These are phyloP conservation scores for Limanda limanda DNA, from an alignment of 2,113 vertebrate genomes.

Conservation along the genomic window DNA sequence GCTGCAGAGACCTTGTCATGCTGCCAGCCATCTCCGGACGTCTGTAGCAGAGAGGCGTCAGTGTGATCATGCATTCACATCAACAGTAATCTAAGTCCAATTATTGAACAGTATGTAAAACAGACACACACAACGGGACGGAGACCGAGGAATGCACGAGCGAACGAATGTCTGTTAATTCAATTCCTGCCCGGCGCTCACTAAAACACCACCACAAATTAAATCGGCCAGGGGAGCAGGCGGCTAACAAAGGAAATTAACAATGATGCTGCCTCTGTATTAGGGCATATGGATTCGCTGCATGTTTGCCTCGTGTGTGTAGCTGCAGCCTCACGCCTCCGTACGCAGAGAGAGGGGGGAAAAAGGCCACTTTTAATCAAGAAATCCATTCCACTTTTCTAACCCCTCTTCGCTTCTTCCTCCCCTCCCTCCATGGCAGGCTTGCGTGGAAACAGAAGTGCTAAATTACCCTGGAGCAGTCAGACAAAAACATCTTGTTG, in stretches of 20 bases:
- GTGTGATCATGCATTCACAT: slow-evolving; percentile 85
- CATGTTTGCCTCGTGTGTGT: slow-evolving; percentile 80
- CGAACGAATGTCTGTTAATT: slow-evolving; percentile 79
- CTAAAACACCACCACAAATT: slow-evolving; percentile 86
- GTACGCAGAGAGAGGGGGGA: slow-evolving; percentile 63
- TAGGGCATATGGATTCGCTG: slow-evolving; percentile 83
- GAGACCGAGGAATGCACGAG: slow-evolving; percentile 67
- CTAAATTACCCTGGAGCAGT: slow-evolving; percentile 84
- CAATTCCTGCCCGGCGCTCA: slow-evolving; percentile 75
- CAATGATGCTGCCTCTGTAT: slow-evolving; percentile 83
- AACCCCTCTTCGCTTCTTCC: slow-evolving; percentile 68
- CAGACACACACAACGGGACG: slow-evolving; percentile 71
- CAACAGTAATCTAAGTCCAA: slow-evolving; percentile 83
- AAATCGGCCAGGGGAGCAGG: slow-evolving; percentile 82
- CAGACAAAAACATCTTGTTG: slow-evolving; percentile 87
- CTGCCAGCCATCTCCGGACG: slow-evolving; percentile 38
- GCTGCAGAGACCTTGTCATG: slow-evolving; percentile 17
- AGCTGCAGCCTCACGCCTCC: slow-evolving; percentile 62
- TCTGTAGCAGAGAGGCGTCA: slow-evolving; percentile 55
- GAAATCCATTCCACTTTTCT: slow-evolving; percentile 85
- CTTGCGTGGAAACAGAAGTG: slow-evolving; percentile 80
- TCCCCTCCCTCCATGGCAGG: slow-evolving; percentile 62
- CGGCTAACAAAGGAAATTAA: slow-evolving; percentile 86
- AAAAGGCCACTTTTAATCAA: slow-evolving; percentile 84
- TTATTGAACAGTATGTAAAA: slow-evolving; percentile 80